Base-by-base conservation (phyloP, 2,113 vertebrate species). In the Turnix velox region DNA sequence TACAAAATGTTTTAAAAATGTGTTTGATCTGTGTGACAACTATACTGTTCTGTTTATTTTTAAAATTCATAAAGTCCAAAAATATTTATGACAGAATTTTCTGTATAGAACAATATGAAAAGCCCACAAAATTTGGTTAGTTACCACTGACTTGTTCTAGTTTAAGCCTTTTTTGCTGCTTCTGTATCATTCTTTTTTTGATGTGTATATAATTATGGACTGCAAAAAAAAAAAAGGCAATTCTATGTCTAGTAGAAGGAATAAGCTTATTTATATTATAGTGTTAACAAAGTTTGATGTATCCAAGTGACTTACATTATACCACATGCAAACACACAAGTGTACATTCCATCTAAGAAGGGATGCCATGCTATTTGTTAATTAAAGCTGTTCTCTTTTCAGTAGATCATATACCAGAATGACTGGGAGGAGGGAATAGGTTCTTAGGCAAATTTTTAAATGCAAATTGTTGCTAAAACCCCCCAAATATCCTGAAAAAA, bases 251-350 rank as follows among this genome's bases (percentile, higher is more conserved):
- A 74, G 95, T 97, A 97, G 97, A 97, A 97, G 96, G 96, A 96
- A 96, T 97, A 95, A 97, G 96, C 94, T 97, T 97, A 97, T 97
- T 97, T 97, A 97, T 97, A 97, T 96, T 94, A 96, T 96, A 96
- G 94, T 94, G 80, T 95, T 69, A 91, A 94, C 92, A 83, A 90
- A 59, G 76, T 90, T 92, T 94, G 92, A 94, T 95, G 92, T 97
- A 96, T 94, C 90, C 85, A 72, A 96, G 96, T 97, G 95, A 96
- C 92, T 95, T 96, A 92, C 66, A 33, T 96, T 97, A 95, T 95
- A 92, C 75, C 90, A 96, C 97, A 97, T 97, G 96, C 94, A 65
- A 88, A 72, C 91, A 88, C 89, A 78, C 84, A 18, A 55, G 67
- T 92, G 93, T 92, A 96, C 94, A 93, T 93, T 84, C 93, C 91